Percentiles rank a stretch among this genome's conserved stretches.
Conservation (phyloP, 2,113 vertebrate species). For the Gadus macrocephalus region DNA sequence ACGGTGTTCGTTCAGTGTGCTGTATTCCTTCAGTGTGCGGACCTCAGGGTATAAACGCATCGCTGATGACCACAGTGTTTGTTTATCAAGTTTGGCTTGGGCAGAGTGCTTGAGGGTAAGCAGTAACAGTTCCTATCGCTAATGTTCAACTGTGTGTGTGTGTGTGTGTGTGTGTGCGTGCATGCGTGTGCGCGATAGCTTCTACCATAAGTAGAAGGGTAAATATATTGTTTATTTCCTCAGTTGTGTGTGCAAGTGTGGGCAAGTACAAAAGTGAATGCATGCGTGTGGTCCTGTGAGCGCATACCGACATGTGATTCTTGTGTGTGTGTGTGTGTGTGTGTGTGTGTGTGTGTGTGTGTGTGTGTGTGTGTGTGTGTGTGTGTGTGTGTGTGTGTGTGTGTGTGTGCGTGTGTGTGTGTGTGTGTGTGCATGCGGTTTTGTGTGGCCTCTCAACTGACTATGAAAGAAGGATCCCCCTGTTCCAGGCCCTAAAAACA, state of each 20-base stretch:
- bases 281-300: too few species aligned
- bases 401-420: background rate
- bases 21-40: background rate
- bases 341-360: background rate
- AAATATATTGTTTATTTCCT: too few species aligned
- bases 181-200: background rate
- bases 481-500: slow-evolving; percentile 34
- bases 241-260: too few species aligned
- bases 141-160: background rate
- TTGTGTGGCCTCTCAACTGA: too few species aligned
- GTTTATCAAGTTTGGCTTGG: slow-evolving; percentile 12
- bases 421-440: background rate
- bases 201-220: too few species aligned
- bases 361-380: slow-evolving; percentile 18
- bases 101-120: background rate
- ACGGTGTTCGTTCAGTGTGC: slow-evolving; percentile 19
- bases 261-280: too few species aligned
- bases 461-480: slow-evolving; percentile 3
- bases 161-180: background rate
- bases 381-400: background rate
- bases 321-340: background rate
- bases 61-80: slow-evolving; percentile 16
- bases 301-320: background rate
- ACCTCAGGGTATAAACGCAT: slow-evolving; percentile 11
- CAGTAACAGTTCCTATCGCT: background rate